These are phyloP conservation scores for Pterostichus madidus DNA, from an alignment of 2,888 invertebrate genomes.

Conservation along the genomic window DNA sequence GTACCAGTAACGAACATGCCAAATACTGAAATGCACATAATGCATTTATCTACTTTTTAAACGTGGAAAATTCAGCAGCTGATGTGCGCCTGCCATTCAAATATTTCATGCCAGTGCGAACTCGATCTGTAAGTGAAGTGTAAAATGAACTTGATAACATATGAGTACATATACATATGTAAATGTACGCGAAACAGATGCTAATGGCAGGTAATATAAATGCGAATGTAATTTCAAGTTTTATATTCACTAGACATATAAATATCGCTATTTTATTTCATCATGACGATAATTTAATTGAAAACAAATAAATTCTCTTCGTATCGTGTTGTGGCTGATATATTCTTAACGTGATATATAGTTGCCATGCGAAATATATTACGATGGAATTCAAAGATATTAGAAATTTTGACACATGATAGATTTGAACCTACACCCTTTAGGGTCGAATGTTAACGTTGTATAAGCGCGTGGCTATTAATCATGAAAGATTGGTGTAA, in stretches of 20 bases:
- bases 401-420: constrained; percentile 1
- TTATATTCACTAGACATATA: too few relatives aligned
- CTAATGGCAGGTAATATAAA: not conserved
- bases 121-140: not conserved
- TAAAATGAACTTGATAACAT: not conserved
- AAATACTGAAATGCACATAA: too few relatives aligned
- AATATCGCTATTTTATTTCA: too few relatives aligned
- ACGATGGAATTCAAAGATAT: not conserved
- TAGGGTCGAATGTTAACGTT: not conserved
- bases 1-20: too few relatives aligned
- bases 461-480: not conserved
- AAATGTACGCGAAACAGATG: not conserved
- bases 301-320: too few relatives aligned
- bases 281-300: too few relatives aligned
- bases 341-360: not conserved
- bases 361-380: not conserved
- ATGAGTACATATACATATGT: not conserved
- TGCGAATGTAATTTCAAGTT: too few relatives aligned
- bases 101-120: not conserved
- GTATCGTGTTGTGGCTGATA: not conserved
- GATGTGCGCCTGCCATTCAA: not conserved
- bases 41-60: too few relatives aligned
- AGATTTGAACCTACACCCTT: not conserved
- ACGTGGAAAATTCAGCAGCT: too few relatives aligned
- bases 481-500: constrained; percentile 4